Base-by-base conservation (phyloP, 92 coral and sea anemone genomes). In the Ricordea florida region DNA sequence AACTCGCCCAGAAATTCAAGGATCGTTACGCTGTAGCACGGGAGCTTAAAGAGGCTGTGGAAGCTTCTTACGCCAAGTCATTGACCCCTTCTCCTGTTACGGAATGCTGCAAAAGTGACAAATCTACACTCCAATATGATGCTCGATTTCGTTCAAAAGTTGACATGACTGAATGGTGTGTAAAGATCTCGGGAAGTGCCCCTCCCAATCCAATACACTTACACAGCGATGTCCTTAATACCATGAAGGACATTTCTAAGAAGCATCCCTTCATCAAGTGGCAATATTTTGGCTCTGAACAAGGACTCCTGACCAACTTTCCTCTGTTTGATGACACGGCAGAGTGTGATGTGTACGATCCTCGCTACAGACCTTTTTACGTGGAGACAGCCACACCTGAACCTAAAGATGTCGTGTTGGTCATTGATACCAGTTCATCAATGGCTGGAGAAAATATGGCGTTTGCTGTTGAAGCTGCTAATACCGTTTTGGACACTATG, bases 201-300 rank as follows among this genome's bases (percentile, higher is more conserved):
- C 22, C 76, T 2, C 25, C 47, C 1, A 45, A 62, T 16, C 61
- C 87, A 1, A 44, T 22, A 43, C 69, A 73, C 13, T 55, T 82
- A 15, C 31, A 66, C 2, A 30, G 48, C 10, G 77, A 55, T 0
- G 23, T 73, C 10, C 6, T 51, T 10, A 50, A 73, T 0, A 76
- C 59, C 28, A 79, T 79, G 82, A 79, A 50, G 28, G 66, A 38
- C 11, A 85, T 68, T 14, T 22, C 25, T 16, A 36, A 57, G 23
- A 25, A 66, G 8, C 34, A 79, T 36, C 75, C 90, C 6, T 46
- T 70, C 5, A 57, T 80, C 8, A 70, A 52, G 42, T 85, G 90
- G 90, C 90, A 85, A 56, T 85, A 79, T 49, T 85, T 85, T 53
- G 90, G 78, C 2, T 85, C 90, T 2, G 76, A 79, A 26, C 66